These are phyloP conservation scores for Drosophila tanythrix DNA, from an alignment of 2,888 invertebrate species.

Conservation along the genomic window DNA sequence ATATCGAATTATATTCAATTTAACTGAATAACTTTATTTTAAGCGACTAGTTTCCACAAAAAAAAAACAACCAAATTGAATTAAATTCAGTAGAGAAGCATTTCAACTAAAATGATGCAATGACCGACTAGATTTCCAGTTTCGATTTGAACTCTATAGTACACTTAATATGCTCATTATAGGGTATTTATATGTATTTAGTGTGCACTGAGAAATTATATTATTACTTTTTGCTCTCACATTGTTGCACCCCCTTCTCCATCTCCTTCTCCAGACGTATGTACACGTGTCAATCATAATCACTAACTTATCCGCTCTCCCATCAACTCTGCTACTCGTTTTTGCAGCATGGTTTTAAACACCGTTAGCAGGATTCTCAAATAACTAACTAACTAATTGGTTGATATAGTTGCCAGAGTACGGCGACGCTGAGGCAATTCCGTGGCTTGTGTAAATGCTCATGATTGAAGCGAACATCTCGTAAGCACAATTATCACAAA, in stretches of 20 bases:
- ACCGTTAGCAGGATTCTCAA: conserved; percentile 27
- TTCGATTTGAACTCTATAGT: conserved; percentile 9
- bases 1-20: not conserved
- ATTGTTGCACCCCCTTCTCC: conserved; percentile 4
- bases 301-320: not conserved
- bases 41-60: not conserved
- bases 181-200: conserved; percentile 31
- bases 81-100: conserved; percentile 29
- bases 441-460: conserved; percentile 58
- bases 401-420: conserved; percentile 79
- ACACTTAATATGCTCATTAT: conserved; percentile 28
- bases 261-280: conserved; percentile 25
- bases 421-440: conserved; percentile 21
- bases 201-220: conserved; percentile 23
- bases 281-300: conserved; percentile 42
- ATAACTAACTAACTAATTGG: conserved; percentile 80
- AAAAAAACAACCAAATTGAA: conserved; percentile 18
- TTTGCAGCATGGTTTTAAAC: not conserved
- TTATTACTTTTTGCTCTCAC: conserved; percentile 18
- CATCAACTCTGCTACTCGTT: not conserved
- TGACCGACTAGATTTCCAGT: conserved; percentile 12
- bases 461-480: conserved; percentile 64
- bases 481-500: conserved; percentile 67
- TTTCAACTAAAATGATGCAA: conserved; percentile 29
- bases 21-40: not conserved